Percentiles rank a stretch among this genome's conserved stretches.
phyloP scores from a whole-genome alignment of 2,888 invertebrate species.

The Cephus pulcher region DNA sequence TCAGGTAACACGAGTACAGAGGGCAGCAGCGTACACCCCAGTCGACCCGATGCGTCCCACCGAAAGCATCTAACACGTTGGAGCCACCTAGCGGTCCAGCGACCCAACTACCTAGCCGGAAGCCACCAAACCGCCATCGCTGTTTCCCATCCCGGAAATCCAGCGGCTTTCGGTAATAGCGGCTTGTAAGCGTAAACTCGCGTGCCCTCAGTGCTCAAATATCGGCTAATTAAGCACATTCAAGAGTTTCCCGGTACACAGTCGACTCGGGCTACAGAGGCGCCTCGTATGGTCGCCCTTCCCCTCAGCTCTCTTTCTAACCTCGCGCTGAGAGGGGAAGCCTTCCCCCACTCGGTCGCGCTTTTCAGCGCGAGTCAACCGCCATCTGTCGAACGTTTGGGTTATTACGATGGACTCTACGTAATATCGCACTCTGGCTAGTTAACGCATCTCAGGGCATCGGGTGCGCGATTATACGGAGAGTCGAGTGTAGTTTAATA shows the following conservation, averaged over 20 bases:
- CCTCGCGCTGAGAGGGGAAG: no score
- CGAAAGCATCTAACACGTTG: not conserved
- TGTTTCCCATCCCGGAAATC: slow-evolving; percentile 46
- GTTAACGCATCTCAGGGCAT: no score
- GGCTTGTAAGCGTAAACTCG: slow-evolving; percentile 37
- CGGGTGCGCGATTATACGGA: no score
- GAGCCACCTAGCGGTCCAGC: not conserved
- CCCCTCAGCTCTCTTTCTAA: no score
- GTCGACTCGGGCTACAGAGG: no score
- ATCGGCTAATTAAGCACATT: slow-evolving; percentile 62
- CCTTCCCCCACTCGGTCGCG: no score
- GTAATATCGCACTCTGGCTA: no score
- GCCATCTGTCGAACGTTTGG: no score
- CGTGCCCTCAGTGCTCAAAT: slow-evolving; percentile 43
- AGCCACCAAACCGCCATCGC: slow-evolving; percentile 29
- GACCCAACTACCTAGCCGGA: no score
- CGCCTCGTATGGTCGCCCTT: no score
- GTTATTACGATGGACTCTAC: no score
- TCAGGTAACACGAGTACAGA: slow-evolving; percentile 47
- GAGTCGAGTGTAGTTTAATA: slow-evolving; percentile 37
- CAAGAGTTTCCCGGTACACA: slow-evolving; percentile 44
- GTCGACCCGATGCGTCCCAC: not conserved
- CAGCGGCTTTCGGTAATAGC: slow-evolving; percentile 52
- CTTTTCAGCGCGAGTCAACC: no score
- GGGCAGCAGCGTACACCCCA: not conserved